Percentiles rank a stretch among this genome's conserved stretches.
Conservation (phyloP, 2,888 invertebrate species). For the Perithous albicinctus region DNA sequence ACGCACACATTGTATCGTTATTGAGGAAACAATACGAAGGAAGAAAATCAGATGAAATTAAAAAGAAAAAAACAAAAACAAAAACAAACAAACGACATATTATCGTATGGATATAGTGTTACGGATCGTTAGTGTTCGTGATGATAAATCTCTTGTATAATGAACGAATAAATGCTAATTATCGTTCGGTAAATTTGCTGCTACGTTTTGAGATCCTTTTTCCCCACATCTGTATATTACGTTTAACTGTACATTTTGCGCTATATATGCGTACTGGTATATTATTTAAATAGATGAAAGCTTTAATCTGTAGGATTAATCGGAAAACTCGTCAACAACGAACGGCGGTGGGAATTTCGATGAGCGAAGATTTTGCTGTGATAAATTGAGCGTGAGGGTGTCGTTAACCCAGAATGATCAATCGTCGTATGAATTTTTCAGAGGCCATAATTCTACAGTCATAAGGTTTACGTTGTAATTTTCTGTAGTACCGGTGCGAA, state of each 20-base stretch:
- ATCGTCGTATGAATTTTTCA: conserved; percentile 67
- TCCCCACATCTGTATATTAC: background rate
- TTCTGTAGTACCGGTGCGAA: conserved; percentile 13
- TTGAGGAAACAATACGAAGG: conserved; percentile 48
- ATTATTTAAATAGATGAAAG: conserved; percentile 5
- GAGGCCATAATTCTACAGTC: conserved; percentile 49
- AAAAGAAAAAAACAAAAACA: conserved; percentile 34
- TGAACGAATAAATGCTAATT: conserved; percentile 81
- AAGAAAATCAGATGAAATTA: conserved; percentile 31
- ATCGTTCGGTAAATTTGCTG: conserved; percentile 77
- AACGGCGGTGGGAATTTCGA: background rate
- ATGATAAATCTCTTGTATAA: conserved; percentile 79
- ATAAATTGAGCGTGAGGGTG: conserved; percentile 62
- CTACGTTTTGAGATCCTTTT: background rate
- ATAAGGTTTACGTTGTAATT: conserved; percentile 55
- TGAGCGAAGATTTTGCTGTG: conserved; percentile 36
- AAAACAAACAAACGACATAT: conserved; percentile 73
- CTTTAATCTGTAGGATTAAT: conserved; percentile 41
- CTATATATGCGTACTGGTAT: background rate
- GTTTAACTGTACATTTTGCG: background rate
- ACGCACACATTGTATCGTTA: conserved; percentile 82
- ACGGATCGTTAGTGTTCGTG: conserved; percentile 78
- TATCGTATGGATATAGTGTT: conserved; percentile 78
- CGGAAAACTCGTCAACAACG: conserved; percentile 36
- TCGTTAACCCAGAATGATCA: conserved; percentile 66